Evolutionary conservation across 2,888 invertebrate genomes (phyloP).

Genomic region (Conops quadrifasciatus): DNA sequence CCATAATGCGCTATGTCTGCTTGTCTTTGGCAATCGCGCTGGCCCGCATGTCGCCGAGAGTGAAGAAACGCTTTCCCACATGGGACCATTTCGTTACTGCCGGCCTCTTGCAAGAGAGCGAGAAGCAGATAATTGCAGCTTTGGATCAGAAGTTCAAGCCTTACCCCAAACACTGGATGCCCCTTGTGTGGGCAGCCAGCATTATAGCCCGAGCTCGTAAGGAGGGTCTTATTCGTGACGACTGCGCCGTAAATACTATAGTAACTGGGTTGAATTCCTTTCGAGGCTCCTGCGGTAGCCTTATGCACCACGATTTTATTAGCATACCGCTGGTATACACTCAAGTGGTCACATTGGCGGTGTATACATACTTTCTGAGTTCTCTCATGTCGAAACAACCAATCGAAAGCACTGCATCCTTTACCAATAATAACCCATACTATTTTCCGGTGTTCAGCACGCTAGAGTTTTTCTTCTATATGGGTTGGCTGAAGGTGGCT

Average conservation of each 20-base stretch:
- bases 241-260: slow-evolving; percentile 90
- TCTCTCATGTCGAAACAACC: slow-evolving; percentile 88
- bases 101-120: slow-evolving; percentile 81
- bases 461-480: slow-evolving; percentile 84
- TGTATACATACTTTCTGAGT: slow-evolving; percentile 88
- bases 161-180: slow-evolving; percentile 89
- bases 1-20: slow-evolving; percentile 83
- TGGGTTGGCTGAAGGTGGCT: slow-evolving; percentile 92
- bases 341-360: slow-evolving; percentile 85
- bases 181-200: slow-evolving; percentile 89
- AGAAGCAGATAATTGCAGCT: slow-evolving; percentile 77
- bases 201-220: slow-evolving; percentile 86
- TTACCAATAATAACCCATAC: slow-evolving; percentile 57
- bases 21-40: slow-evolving; percentile 85
- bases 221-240: slow-evolving; percentile 86
- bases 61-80: slow-evolving; percentile 89
- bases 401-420: slow-evolving; percentile 68
- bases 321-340: slow-evolving; percentile 80
- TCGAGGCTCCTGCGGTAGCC: slow-evolving; percentile 76
- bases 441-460: slow-evolving; percentile 89
- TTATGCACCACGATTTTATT: slow-evolving; percentile 80
- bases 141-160: slow-evolving; percentile 82
- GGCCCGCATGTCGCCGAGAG: slow-evolving; percentile 83
- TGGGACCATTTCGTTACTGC: slow-evolving; percentile 83
- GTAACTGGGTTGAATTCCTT: slow-evolving; percentile 86